These are phyloP conservation scores for Helobdella robusta DNA, from an alignment of 2,888 invertebrate genomes.

Conservation along the genomic window DNA sequence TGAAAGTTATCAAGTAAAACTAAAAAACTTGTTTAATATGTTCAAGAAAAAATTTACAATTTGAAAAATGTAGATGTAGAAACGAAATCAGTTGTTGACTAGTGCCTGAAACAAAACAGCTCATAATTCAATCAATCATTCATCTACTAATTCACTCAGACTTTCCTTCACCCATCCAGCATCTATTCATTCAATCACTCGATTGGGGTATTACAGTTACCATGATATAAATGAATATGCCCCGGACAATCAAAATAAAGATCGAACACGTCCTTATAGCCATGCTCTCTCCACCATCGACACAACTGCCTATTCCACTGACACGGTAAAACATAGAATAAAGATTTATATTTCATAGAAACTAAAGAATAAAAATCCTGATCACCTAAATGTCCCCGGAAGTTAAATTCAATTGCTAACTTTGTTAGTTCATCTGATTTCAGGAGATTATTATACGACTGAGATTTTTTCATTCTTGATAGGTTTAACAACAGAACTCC, in stretches of 20 bases:
- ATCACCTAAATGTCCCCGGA: constrained; percentile 62
- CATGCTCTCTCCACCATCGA: constrained; percentile 69
- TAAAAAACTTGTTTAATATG: too few relatives aligned
- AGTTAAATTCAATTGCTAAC: constrained; percentile 48
- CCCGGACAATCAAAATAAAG: constrained; percentile 60
- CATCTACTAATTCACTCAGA: background rate
- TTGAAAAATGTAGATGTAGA: too few relatives aligned
- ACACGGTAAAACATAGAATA: constrained; percentile 66
- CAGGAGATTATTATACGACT: constrained; percentile 55
- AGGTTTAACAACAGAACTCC: constrained; percentile 67
- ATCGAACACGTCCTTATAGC: constrained; percentile 64
- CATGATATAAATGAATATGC: constrained; percentile 45
- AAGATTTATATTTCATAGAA: constrained; percentile 61
- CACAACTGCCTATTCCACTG: constrained; percentile 73
- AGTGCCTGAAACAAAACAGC: too few relatives aligned
- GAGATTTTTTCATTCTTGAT: constrained; percentile 59
- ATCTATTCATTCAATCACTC: background rate
- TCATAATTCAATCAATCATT: too few relatives aligned
- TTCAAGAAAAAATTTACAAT: too few relatives aligned
- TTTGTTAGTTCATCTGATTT: constrained; percentile 38
- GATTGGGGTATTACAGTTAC: constrained; percentile 47
- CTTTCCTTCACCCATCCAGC: background rate
- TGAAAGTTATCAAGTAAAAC: too few relatives aligned
- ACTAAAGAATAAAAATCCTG: constrained; percentile 71
- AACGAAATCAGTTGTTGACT: too few relatives aligned